Percentiles rank a stretch among this genome's conserved stretches.
These are phyloP conservation scores for Myotis vivesi DNA, from an alignment of 2,797 vertebrate genomes.

Conservation along the genomic window DNA sequence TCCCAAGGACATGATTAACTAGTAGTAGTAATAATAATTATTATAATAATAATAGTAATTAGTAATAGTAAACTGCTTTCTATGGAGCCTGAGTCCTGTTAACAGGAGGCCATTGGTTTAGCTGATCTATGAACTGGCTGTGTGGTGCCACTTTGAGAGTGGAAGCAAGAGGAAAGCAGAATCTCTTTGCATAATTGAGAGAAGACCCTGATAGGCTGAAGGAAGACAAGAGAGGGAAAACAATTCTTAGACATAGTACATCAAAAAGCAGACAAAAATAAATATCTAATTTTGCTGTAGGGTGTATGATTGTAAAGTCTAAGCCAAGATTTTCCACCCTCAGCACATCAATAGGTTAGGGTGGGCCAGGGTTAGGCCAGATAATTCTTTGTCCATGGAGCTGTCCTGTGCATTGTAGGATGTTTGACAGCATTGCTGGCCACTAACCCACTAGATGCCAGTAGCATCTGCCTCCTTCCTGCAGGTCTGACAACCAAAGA, in stretches of 20 bases:
- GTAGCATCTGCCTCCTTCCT: too few relatives aligned
- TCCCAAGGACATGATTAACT: background rate
- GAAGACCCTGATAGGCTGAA: background rate
- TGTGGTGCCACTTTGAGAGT: background rate
- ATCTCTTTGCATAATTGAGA: background rate
- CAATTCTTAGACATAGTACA: background rate
- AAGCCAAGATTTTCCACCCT: too few relatives aligned
- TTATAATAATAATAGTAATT: background rate
- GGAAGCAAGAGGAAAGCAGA: background rate
- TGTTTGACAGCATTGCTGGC: too few relatives aligned
- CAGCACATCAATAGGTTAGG: too few relatives aligned
- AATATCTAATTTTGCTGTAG: background rate
- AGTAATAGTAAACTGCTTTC: background rate
- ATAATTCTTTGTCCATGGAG: too few relatives aligned
- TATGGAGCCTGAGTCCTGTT: background rate
- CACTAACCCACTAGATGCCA: too few relatives aligned
- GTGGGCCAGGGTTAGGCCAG: too few relatives aligned
- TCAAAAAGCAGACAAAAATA: background rate
- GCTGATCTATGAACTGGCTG: background rate
- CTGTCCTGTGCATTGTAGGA: too few relatives aligned
- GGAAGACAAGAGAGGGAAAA: background rate
- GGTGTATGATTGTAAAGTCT: too few relatives aligned
- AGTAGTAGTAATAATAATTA: too few relatives aligned
- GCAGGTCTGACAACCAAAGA: too few relatives aligned
- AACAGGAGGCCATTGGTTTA: background rate